Conservation (phyloP, 2,113 vertebrate species). For the Lepus timidus region DNA sequence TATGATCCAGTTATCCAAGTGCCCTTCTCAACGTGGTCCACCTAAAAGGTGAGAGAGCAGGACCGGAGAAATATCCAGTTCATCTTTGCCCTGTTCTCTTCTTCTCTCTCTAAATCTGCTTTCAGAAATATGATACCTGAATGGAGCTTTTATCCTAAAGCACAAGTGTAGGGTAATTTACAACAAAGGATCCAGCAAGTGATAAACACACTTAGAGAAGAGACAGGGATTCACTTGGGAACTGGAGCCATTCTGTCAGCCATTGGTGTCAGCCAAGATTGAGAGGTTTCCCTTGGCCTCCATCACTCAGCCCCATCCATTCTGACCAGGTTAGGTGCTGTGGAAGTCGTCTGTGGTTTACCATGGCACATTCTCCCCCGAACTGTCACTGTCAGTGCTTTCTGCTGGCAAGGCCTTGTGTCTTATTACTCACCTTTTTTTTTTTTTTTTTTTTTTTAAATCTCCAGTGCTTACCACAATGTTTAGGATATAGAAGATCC, state of each 20-base stretch:
- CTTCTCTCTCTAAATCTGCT: constrained; percentile 28
- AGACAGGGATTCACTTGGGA: background rate
- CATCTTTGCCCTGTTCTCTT: background rate
- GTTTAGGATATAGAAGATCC: background rate
- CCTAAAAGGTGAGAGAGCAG: background rate
- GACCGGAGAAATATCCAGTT: background rate
- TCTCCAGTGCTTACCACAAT: background rate
- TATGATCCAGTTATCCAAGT: background rate
- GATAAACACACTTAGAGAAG: background rate
- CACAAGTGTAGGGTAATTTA: background rate
- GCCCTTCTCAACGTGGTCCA: background rate
- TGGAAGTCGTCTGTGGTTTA: background rate
- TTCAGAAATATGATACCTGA: background rate
- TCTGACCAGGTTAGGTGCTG: background rate
- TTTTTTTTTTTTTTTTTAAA: background rate
- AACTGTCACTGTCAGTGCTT: background rate
- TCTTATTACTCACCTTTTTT: background rate
- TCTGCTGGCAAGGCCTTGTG: background rate
- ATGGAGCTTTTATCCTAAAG: background rate
- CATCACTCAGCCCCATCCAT: background rate
- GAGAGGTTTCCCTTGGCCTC: background rate
- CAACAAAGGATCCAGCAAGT: background rate
- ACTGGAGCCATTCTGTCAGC: background rate
- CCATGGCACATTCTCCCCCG: background rate
- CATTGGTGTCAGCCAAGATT: background rate